Evolutionary conservation across 2,888 invertebrate species (phyloP), one percentile per base, ranked within the genome.

Genomic region (Luperina nickerlii): DNA sequence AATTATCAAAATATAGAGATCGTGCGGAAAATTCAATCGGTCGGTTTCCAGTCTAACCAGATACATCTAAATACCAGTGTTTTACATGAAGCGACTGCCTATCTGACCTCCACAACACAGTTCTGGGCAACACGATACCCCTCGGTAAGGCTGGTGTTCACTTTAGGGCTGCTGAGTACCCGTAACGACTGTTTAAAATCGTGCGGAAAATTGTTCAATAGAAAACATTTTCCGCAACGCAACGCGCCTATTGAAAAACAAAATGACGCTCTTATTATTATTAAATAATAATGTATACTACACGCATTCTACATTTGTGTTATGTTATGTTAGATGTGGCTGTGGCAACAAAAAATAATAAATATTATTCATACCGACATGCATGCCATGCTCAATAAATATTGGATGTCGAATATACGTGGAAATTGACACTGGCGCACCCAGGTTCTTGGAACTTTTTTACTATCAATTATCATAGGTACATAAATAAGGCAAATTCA

Each of bases 141-240:
- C 9, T 45, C 18, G 45, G 6, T 27, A 45, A n/a, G 20, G n/a
- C 11, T 18, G 42, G 6, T 45, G n/a, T 18, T 18, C n/a, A n/a
- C n/a, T 18, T 67, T 42, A n/a, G n/a, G 8, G 15, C 24, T 66
- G 13, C 7, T 38, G 38, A 24, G 3, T n/a, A n/a, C 8, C 15
- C 24, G 24, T 42, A 66, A n/a, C n/a, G n/a, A 45, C 9, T 27
- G 6, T 6, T 18, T 27, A 27, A 48, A 42, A 32, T 51, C 9
- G 27, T 13, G n/a, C 69, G 51, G 15, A 48, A 75, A 81, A 67
- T 60, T 18, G 24, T 57, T 67, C 18, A 24, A 51, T 38, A 24
- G 51, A 81, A 73, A 69, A 15, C 18, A 38, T 62, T 82, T 82
- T 77, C 68, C 73, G 68, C 69, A 54, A 13, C 54, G 24, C 51